Conservation (phyloP, 2,888 invertebrate genomes). For the Eristalinus aeneus region DNA sequence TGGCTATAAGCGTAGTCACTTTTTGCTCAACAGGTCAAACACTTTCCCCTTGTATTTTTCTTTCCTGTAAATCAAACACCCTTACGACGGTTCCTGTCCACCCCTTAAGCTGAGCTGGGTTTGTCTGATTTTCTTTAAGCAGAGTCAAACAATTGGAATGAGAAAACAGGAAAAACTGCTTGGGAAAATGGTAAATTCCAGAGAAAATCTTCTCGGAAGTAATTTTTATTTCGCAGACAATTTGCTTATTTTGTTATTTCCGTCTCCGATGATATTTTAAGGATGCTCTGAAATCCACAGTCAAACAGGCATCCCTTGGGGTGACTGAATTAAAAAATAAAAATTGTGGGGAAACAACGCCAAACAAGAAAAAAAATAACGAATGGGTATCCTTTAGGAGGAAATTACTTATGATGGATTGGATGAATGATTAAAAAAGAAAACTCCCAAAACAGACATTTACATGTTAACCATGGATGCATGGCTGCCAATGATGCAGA, state of each 20-base stretch:
- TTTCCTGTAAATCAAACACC: conserved; percentile 58
- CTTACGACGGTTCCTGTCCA: conserved; percentile 40
- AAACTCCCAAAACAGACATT: conserved; percentile 20
- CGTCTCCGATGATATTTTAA: conserved; percentile 73
- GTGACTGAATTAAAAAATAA: conserved; percentile 37
- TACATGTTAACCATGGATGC: background rate
- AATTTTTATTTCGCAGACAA: conserved; percentile 81
- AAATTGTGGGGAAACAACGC: background rate
- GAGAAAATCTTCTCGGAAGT: conserved; percentile 75
- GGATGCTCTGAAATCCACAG: conserved; percentile 30
- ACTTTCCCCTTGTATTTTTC: conserved; percentile 42
- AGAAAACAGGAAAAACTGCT: conserved; percentile 23
- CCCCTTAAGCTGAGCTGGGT: conserved; percentile 25
- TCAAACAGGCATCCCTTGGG: background rate
- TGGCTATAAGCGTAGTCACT: conserved; percentile 48
- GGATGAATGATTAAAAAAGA: conserved; percentile 62
- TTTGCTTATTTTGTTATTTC: conserved; percentile 81
- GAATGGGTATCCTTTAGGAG: conserved; percentile 39
- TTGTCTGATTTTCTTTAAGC: conserved; percentile 15
- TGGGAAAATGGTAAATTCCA: conserved; percentile 59
- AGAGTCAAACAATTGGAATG: conserved; percentile 26
- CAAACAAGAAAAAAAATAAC: conserved; percentile 14
- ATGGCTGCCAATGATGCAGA: conserved; percentile 30
- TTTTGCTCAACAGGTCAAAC: conserved; percentile 67
- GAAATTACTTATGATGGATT: conserved; percentile 71